Percentiles rank a stretch among this genome's conserved stretches.
phyloP scores from a whole-genome alignment of 1,140 invertebrate species.

The Acyrthosiphon pisum region DNA sequence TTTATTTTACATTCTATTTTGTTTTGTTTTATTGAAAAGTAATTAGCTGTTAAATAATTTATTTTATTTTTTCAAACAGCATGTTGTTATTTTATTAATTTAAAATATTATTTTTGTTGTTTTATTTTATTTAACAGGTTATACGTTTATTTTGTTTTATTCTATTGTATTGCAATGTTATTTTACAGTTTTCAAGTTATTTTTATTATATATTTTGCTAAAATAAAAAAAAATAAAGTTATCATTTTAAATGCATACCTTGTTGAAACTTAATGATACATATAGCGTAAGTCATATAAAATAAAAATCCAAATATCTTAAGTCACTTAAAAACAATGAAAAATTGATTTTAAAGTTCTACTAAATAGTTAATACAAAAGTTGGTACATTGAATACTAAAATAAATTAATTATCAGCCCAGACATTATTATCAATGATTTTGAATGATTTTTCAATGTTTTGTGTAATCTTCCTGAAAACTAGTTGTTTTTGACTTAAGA shows the following conservation, averaged over 20 bases:
- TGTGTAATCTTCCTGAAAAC: not conserved
- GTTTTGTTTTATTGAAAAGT: slow-evolving; percentile 9
- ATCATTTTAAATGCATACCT: not conserved
- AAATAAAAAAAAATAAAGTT: not conserved
- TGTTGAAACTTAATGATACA: slow-evolving; percentile 1
- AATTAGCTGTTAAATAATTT: too few relatives aligned
- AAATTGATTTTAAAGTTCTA: not conserved
- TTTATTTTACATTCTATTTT: not conserved
- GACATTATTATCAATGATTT: not conserved
- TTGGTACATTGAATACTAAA: not conserved
- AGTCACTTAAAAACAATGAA: not conserved
- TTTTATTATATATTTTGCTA: not conserved
- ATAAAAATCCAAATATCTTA: slow-evolving; percentile 1
- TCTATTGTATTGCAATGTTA: too few relatives aligned
- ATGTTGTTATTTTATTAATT: too few relatives aligned
- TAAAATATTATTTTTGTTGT: too few relatives aligned
- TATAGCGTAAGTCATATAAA: not conserved
- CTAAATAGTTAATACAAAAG: not conserved
- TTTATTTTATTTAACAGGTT: too few relatives aligned
- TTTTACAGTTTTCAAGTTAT: not conserved
- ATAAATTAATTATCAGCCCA: not conserved
- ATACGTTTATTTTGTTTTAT: too few relatives aligned
- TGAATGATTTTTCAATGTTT: not conserved
- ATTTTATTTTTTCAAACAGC: too few relatives aligned
- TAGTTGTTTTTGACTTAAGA: too few relatives aligned